These are phyloP conservation scores for Trichopria drosophilae DNA, from an alignment of 2,888 invertebrate genomes.

Conservation along the genomic window DNA sequence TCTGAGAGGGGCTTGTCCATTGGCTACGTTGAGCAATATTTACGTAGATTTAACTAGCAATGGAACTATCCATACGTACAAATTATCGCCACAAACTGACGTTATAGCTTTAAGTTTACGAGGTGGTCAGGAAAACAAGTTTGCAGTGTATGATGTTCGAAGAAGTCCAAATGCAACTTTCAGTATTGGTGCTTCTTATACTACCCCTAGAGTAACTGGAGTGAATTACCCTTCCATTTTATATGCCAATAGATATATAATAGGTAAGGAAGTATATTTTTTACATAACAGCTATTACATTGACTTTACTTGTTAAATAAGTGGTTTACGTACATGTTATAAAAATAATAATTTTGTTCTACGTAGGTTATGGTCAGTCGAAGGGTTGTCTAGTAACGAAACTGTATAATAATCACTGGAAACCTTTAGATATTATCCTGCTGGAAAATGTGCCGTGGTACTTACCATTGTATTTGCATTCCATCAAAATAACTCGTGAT, in stretches of 20 bases:
- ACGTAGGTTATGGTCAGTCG: conserved; percentile 86
- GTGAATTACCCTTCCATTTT: conserved; percentile 70
- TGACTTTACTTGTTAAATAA: neutral
- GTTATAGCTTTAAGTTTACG: conserved; percentile 65
- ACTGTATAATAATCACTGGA: conserved; percentile 80
- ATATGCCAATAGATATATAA: conserved; percentile 78
- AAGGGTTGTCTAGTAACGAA: conserved; percentile 86
- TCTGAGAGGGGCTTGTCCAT: conserved; percentile 77
- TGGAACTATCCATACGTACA: conserved; percentile 64
- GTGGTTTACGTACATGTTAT: too few species aligned
- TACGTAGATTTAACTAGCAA: conserved; percentile 78
- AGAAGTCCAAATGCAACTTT: conserved; percentile 61
- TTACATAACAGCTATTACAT: neutral
- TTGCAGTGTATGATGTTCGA: conserved; percentile 74
- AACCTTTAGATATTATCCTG: conserved; percentile 74
- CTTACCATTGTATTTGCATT: conserved; percentile 86
- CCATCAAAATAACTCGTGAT: conserved; percentile 69
- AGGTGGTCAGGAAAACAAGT: conserved; percentile 69
- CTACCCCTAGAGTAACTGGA: conserved; percentile 59
- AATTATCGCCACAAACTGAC: conserved; percentile 67
- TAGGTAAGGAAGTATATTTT: conserved; percentile 53
- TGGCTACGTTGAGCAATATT: conserved; percentile 76
- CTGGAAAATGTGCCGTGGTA: conserved; percentile 93
- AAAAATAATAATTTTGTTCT: conserved; percentile 1
- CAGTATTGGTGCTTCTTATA: conserved; percentile 70